Conservation (phyloP, 2,888 invertebrate genomes). For the Dolichopus griseipennis region DNA sequence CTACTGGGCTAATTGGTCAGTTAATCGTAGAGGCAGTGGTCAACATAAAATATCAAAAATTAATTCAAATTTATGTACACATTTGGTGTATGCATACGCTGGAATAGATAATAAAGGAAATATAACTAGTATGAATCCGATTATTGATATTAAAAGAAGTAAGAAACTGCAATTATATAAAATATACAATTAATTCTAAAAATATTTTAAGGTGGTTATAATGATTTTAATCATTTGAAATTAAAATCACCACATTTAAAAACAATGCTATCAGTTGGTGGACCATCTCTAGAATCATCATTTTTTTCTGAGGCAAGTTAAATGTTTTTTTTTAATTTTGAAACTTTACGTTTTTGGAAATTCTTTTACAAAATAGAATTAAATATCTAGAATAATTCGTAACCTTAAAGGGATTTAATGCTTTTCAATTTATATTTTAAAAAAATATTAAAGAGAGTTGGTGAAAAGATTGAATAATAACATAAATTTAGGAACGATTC, state of each 20-base stretch:
- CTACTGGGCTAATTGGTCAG: constrained; percentile 47
- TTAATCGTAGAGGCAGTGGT: constrained; percentile 41
- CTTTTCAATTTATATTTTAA: no score
- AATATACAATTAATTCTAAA: neutral
- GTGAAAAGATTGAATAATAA: no score
- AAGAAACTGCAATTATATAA: neutral
- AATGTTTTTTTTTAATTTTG: no score
- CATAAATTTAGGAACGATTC: no score
- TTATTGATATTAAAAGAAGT: constrained; percentile 31
- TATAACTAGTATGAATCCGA: constrained; percentile 42
- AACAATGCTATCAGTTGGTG: constrained; percentile 45
- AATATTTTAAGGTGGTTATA: constrained; percentile 30
- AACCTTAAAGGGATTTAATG: no score
- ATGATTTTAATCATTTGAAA: constrained; percentile 41
- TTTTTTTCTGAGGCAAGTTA: constrained; percentile 40
- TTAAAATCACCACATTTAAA: constrained; percentile 40
- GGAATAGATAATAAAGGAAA: constrained; percentile 43
- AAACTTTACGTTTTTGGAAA: neutral
- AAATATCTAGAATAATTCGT: no score
- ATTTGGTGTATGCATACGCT: constrained; percentile 48
- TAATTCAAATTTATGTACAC: constrained; percentile 46
- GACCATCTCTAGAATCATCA: constrained; percentile 45
- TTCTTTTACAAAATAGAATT: no score
- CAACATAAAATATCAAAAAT: constrained; percentile 42
- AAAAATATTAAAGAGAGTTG: no score